phyloP scores from a whole-genome alignment of 2,888 invertebrate species.

The Caenorhabditis sp. region DNA sequence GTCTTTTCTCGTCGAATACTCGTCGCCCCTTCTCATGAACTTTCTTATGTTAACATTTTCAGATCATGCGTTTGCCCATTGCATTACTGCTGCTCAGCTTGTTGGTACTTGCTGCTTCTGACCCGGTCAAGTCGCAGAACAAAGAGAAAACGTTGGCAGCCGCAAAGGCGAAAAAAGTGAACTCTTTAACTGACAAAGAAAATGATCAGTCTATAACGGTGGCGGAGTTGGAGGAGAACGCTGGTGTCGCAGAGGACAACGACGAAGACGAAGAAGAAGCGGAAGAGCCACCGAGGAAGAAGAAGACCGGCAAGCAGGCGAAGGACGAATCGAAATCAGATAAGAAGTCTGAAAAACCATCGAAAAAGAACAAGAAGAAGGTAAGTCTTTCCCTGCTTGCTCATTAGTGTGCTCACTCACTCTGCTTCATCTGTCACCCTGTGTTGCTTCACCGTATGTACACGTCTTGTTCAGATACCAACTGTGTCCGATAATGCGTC shows the following conservation, averaged over 20 bases:
- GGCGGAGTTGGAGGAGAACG: slow-evolving; percentile 5
- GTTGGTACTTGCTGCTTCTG: neutral
- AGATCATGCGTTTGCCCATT: slow-evolving; percentile 38
- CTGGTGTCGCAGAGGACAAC: slow-evolving; percentile 6
- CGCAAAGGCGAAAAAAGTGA: neutral
- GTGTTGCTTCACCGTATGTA: slow-evolving; percentile 23
- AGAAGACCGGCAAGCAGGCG: neutral
- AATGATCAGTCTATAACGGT: neutral
- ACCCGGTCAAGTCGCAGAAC: neutral
- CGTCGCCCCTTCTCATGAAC: neutral
- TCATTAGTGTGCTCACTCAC: neutral
- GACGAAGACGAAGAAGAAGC: slow-evolving; percentile 9
- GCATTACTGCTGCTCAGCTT: slow-evolving; percentile 21
- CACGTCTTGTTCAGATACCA: slow-evolving; percentile 32
- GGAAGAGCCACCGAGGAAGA: neutral
- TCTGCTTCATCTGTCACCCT: neutral
- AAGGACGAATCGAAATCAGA: neutral
- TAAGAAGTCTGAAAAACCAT: slow-evolving; percentile 12
- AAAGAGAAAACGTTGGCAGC: neutral
- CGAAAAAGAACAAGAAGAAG: neutral
- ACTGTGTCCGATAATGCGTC: neutral
- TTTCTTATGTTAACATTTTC: neutral
- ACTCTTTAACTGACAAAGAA: neutral
- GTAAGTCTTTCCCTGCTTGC: neutral
- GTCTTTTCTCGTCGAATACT: slow-evolving; percentile 4